A percentile compares a stretch with the other conserved stretches of the same genome.
Evolutionary conservation across 2,888 invertebrate species (phyloP).

Genomic region (Acleris emargana): DNA sequence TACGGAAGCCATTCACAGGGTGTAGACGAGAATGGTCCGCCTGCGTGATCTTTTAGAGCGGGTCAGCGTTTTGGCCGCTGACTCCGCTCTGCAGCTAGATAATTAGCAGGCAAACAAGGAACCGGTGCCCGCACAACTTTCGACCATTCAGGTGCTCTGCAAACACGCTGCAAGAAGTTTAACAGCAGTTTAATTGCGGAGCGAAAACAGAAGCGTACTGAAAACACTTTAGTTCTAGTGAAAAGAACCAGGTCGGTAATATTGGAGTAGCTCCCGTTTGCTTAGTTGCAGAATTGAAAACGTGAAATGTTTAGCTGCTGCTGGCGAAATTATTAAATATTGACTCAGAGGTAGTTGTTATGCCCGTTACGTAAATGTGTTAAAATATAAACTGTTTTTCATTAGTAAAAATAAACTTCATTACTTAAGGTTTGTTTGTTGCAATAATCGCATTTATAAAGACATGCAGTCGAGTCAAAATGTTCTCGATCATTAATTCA

Average conservation of each 20-base stretch:
- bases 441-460: no score
- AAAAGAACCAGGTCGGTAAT: conserved; percentile 74
- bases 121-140: conserved; percentile 72
- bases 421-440: no score
- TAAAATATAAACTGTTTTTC: not conserved
- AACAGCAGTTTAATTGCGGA: conserved; percentile 82
- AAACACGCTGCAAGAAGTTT: conserved; percentile 82
- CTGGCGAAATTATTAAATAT: conserved; percentile 15
- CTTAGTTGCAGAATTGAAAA: conserved; percentile 63
- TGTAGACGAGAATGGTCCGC: conserved; percentile 59
- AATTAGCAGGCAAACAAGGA: conserved; percentile 82
- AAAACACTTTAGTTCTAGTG: conserved; percentile 75
- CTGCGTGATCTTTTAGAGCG: conserved; percentile 57
- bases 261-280: conserved; percentile 41
- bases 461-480: no score
- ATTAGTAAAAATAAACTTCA: no score
- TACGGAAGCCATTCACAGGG: conserved; percentile 57
- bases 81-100: conserved; percentile 68
- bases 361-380: not conserved
- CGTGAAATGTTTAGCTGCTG: conserved; percentile 47
- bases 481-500: no score
- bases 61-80: conserved; percentile 59
- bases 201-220: conserved; percentile 79
- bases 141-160: conserved; percentile 78
- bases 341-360: not conserved